Conservation (phyloP, 2,888 invertebrate genomes). For the Kuschelorhynchus macadamiae region DNA sequence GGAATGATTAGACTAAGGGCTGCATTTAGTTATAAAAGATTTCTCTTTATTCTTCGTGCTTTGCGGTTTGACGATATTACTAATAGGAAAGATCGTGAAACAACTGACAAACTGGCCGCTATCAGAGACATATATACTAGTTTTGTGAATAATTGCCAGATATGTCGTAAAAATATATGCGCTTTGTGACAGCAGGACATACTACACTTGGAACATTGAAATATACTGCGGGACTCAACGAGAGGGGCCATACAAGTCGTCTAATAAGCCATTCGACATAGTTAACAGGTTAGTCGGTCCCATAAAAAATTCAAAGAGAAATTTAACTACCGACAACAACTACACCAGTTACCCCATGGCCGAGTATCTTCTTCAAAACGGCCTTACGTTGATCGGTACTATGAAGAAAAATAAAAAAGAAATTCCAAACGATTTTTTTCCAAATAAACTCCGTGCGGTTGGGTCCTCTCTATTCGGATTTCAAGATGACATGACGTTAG, state of each 20-base stretch:
- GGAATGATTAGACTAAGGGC: too few species aligned
- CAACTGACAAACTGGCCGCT: too few species aligned
- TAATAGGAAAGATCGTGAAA: too few species aligned
- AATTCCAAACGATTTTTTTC: conserved; percentile 55
- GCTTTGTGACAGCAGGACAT: conserved; percentile 49
- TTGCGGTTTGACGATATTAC: too few species aligned
- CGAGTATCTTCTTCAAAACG: conserved; percentile 40
- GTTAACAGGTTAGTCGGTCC: conserved; percentile 39
- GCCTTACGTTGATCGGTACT: conserved; percentile 48
- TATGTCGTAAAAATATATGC: conserved; percentile 31
- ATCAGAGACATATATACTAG: not conserved
- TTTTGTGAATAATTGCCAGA: not conserved
- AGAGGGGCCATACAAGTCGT: conserved; percentile 48
- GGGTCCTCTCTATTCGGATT: conserved; percentile 49
- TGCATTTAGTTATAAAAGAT: too few species aligned
- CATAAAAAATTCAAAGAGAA: conserved; percentile 51
- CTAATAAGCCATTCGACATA: conserved; percentile 50
- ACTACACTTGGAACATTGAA: conserved; percentile 52
- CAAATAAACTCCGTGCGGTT: conserved; percentile 18
- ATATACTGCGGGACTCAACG: conserved; percentile 53
- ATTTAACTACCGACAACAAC: conserved; percentile 52
- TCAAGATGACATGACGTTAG: conserved; percentile 40
- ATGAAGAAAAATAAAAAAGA: conserved; percentile 41
- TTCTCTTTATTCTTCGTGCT: not conserved
- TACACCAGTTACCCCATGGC: conserved; percentile 48